phyloP scores from a whole-genome alignment of 1,140 invertebrate species.

The Uloborus diversus region DNA sequence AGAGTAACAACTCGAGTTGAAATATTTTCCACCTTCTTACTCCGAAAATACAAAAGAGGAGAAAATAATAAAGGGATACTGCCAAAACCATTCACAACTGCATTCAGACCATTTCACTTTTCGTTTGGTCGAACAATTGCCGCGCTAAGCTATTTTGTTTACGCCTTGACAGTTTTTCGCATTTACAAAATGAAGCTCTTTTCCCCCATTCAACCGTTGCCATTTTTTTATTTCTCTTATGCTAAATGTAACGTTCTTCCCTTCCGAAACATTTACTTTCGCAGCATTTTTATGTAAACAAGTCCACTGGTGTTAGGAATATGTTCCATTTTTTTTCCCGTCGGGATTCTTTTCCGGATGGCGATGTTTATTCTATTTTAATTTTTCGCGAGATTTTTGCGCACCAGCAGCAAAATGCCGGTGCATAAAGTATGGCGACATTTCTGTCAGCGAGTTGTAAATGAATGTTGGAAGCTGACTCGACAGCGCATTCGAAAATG shows the following conservation, averaged over 20 bases:
- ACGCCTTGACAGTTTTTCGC: conserved; percentile 37
- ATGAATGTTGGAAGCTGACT: background rate
- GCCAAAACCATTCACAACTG: conserved; percentile 23
- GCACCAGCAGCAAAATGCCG: background rate
- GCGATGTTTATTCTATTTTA: background rate
- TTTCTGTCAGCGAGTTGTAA: background rate
- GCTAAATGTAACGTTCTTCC: conserved; percentile 19
- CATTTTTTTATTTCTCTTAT: conserved; percentile 2
- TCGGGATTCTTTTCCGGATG: background rate
- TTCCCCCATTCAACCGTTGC: no score
- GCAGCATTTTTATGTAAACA: background rate
- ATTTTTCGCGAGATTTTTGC: background rate
- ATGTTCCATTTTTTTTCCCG: background rate
- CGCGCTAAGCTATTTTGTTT: conserved; percentile 41
- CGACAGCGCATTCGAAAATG: background rate
- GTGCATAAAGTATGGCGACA: no score
- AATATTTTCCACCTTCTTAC: conserved; percentile 14
- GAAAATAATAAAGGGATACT: background rate
- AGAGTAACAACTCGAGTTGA: conserved; percentile 34
- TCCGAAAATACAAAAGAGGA: background rate
- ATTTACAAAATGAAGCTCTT: conserved; percentile 38
- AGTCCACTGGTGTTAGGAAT: background rate
- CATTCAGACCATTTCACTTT: conserved; percentile 48
- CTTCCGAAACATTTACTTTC: conserved; percentile 46
- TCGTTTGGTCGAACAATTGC: conserved; percentile 40